Evolutionary conservation across 2,797 vertebrate species (phyloP), one percentile per base, ranked within the genome.

Genomic region (Premnoplex brunnescens): DNA sequence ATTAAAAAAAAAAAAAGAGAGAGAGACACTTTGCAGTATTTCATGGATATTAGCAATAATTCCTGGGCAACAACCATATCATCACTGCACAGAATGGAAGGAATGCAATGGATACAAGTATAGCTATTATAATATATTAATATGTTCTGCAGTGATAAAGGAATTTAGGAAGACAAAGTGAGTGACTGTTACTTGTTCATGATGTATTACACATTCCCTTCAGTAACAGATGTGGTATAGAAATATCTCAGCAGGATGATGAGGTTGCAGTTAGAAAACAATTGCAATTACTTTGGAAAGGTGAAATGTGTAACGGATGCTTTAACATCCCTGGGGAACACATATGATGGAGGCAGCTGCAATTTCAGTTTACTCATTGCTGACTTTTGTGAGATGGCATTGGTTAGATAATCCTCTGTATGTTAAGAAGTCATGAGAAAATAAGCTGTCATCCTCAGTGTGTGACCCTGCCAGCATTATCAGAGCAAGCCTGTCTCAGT

Each of bases 401-500:
- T 66, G 34, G 41, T 32, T 39, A 75, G 84, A 58, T 59, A 77
- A 51, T 26, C 63, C 34, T 80, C 69, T 72, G 36, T 49, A 21
- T 59, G 51, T 86, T 81, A 79, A 67, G 76, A 91, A 91, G 37
- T 46, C 62, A 66, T 41, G 68, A 92, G 88, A 84, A 93, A 95
- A 79, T 49, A 82, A 93, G 76, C 44, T 88, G 71, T 91, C 77
- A 76, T 82, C 43, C 43, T 88, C 39, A 84, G 48, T 55, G n/a
- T 37, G 64, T 85, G 88, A 94, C 72, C 62, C 60, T 90, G 59
- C 46, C 27, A 36, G 41, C 37, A 69, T 68, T 82, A 91, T 44
- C 66, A 83, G n/a, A 92, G 64, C 46, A 87, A 81, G 32, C 48
- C 58, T 92, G 55, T 73, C 58, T 81, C 75, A 34, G 6, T 12